Evolutionary conservation across 1,140 invertebrate genomes (phyloP), one percentile per base, ranked within the genome.

Genomic region (Cydia fagiglandana): DNA sequence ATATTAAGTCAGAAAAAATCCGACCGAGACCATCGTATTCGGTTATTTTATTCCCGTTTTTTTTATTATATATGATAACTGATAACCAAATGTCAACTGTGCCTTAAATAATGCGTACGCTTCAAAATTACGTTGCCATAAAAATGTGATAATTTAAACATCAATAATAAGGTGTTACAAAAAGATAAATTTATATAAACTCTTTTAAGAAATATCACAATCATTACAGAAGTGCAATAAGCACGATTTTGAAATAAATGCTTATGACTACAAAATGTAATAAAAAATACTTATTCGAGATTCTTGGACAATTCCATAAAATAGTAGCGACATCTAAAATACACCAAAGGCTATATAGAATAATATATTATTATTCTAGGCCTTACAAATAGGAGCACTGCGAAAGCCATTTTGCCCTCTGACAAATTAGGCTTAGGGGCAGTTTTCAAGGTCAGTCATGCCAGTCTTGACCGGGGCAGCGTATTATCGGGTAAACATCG

Each of bases 161-260:
- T 38, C 64, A 68, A 41, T 15, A 68, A 68, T 64, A 68, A 17
- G 15, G 15, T 38, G 5, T 38, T 66, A 30, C 64, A 34, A 68
- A 34, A 68, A 68, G 53, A 56, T 56, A 68, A n/a, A 68, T 68
- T 10, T 68, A 17, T 34, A 68, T 68, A 68, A 38, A 68, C 30
- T 68, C 15, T 20, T 34, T 68, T 34, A 68, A 68, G 13, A 68
- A 38, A 38, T 68, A 68, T 68, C 64, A 68, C 64, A 68, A 68
- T 68, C 64, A 34, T 68, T 68, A 68, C 64, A 68, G 64, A 68
- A 13, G 28, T 34, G 64, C 28, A 68, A 68, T 68, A 38, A 38
- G 64, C 64, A 68, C 64, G 30, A 34, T 68, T 68, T 68, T 15
- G 12, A 34, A 68, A 68, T 34, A 68, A 68, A 68, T 68, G 64